Percentiles rank a stretch among this genome's conserved stretches.
Conservation (phyloP, 1,140 invertebrate genomes). For the Aphelenchoides fujianensis region DNA sequence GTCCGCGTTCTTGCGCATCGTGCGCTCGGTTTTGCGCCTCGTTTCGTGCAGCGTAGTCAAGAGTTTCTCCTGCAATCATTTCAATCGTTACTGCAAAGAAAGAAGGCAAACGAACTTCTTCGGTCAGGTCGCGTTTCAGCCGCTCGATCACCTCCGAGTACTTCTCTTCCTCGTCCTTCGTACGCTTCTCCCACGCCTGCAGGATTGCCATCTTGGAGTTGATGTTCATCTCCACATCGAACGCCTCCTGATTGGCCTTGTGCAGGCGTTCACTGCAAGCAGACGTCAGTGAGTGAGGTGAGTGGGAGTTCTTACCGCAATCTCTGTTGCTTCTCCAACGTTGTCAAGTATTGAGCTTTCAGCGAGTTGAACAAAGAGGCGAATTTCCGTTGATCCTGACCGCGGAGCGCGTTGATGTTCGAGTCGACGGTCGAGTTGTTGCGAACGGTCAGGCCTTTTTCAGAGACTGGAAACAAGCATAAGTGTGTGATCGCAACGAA, state of each 20-base stretch:
- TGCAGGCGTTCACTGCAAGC: constrained; percentile 43
- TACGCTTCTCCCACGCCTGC: constrained; percentile 54
- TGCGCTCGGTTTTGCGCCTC: constrained; percentile 53
- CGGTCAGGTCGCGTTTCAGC: constrained; percentile 41
- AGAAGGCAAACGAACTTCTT: constrained; percentile 35
- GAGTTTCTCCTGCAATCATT: constrained; percentile 42
- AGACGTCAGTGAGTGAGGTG: neutral
- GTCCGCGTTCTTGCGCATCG: constrained; percentile 51
- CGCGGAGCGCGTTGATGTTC: constrained; percentile 15
- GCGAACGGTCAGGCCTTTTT: constrained; percentile 21
- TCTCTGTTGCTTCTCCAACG: constrained; percentile 52
- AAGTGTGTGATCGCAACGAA: no score
- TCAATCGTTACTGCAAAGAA: neutral
- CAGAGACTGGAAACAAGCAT: constrained; percentile 17
- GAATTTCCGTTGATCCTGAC: constrained; percentile 39
- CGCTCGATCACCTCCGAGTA: constrained; percentile 49
- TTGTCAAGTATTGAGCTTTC: constrained; percentile 56
- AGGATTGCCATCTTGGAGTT: constrained; percentile 54
- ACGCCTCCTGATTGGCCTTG: constrained; percentile 55
- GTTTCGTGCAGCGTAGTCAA: constrained; percentile 42
- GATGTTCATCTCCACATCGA: constrained; percentile 54
- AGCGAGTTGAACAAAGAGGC: constrained; percentile 55
- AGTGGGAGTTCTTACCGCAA: constrained; percentile 44
- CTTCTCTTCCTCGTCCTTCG: constrained; percentile 49
- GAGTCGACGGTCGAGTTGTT: constrained; percentile 1